These are phyloP conservation scores for Holcopasites calliopsidis DNA, from an alignment of 1,140 invertebrate genomes.

Conservation along the genomic window DNA sequence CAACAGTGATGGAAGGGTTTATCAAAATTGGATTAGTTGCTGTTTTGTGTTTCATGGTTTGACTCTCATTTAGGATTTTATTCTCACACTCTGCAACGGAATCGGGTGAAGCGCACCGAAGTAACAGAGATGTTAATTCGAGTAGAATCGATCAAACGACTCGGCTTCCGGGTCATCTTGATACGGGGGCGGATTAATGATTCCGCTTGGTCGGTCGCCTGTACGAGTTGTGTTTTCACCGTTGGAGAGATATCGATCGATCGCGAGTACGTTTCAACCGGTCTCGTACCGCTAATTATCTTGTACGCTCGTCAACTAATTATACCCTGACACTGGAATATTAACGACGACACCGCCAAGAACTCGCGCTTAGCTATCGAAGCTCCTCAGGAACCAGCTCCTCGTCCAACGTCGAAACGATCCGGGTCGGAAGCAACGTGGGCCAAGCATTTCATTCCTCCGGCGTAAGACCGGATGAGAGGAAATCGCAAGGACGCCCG, in stretches of 20 bases:
- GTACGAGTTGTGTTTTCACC: constrained; percentile 32
- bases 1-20: too few species aligned
- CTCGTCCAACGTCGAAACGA: too few species aligned
- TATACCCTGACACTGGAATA: constrained; percentile 1
- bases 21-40: too few species aligned
- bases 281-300: constrained; percentile 35
- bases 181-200: constrained; percentile 31
- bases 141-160: constrained; percentile 27
- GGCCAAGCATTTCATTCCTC: constrained; percentile 13
- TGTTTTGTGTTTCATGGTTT: too few species aligned
- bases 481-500: constrained; percentile 25
- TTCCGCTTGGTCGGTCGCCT: constrained; percentile 1
- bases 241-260: constrained; percentile 34
- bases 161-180: constrained; percentile 36
- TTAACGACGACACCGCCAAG: constrained; percentile 1
- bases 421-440: too few species aligned
- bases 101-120: background rate
- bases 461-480: constrained; percentile 33
- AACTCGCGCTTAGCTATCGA: too few species aligned
- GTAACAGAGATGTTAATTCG: constrained; percentile 25
- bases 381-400: too few species aligned
- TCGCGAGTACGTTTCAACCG: constrained; percentile 19
- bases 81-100: background rate
- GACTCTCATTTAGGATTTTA: too few species aligned
- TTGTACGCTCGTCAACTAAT: constrained; percentile 34